Conservation (phyloP, 2,113 vertebrate species). For the Suncus etruscus region DNA sequence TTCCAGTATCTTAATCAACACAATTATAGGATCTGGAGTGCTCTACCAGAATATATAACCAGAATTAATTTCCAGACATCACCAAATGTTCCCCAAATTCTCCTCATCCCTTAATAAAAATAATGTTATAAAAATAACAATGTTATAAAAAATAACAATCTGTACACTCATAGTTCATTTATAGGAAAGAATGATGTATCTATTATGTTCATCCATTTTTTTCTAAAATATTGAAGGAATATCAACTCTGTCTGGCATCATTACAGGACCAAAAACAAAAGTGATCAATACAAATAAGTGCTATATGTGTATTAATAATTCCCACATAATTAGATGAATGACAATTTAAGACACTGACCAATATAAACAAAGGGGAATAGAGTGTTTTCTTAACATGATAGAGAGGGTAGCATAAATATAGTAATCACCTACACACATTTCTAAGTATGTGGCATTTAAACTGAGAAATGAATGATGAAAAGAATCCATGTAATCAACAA, state of each 20-base stretch:
- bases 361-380: conserved; percentile 20
- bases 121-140: conserved; percentile 33
- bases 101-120: too few relatives aligned
- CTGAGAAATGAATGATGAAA: background rate
- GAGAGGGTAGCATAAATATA: background rate
- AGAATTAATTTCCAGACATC: too few relatives aligned
- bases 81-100: too few relatives aligned
- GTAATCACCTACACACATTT: background rate
- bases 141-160: too few relatives aligned
- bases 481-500: background rate
- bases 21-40: too few relatives aligned
- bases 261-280: background rate
- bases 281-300: background rate
- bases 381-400: background rate
- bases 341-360: background rate
- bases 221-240: background rate
- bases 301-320: background rate
- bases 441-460: background rate
- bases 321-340: background rate
- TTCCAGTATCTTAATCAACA: too few relatives aligned
- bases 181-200: too few relatives aligned
- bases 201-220: too few relatives aligned
- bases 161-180: too few relatives aligned
- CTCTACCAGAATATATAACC: too few relatives aligned
- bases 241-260: background rate